Evolutionary conservation across 2,888 invertebrate genomes (phyloP).

Genomic region (Amiota mariae): DNA sequence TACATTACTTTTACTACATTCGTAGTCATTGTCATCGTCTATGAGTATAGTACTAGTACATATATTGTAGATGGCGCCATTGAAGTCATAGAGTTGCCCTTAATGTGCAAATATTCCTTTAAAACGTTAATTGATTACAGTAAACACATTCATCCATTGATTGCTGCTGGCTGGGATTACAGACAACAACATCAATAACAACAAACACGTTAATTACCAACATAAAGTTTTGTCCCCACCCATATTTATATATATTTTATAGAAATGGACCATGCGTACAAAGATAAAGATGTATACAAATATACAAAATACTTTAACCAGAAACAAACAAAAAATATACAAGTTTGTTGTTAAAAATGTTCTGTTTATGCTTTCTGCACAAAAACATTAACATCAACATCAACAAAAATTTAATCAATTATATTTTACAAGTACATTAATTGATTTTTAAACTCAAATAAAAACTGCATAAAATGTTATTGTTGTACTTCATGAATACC

Average conservation of each 20-base stretch:
- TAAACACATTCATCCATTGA: conserved; percentile 53
- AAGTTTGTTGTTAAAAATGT: background rate
- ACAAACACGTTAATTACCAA: conserved; percentile 7
- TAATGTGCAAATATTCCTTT: conserved; percentile 51
- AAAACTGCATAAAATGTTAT: conserved; percentile 30
- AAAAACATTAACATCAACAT: conserved; percentile 7
- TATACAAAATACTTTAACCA: too few relatives aligned
- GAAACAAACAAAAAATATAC: background rate
- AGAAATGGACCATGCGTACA: too few relatives aligned
- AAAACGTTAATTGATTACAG: conserved; percentile 68
- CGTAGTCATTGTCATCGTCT: too few relatives aligned
- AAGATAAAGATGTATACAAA: too few relatives aligned
- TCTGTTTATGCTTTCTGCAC: conserved; percentile 8
- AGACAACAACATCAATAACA: conserved; percentile 16
- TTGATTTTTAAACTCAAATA: conserved; percentile 30
- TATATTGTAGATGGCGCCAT: conserved; percentile 45
- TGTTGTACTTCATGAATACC: conserved; percentile 43
- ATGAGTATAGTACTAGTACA: too few relatives aligned
- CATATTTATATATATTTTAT: background rate
- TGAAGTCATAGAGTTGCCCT: conserved; percentile 50
- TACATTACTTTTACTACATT: too few relatives aligned
- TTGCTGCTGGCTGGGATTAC: conserved; percentile 17
- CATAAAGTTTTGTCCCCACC: background rate
- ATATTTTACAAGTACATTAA: conserved; percentile 25
- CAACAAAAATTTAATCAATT: conserved; percentile 20